Base-by-base conservation (phyloP, 2,113 vertebrate genomes). In the Mobula birostris region DNA sequence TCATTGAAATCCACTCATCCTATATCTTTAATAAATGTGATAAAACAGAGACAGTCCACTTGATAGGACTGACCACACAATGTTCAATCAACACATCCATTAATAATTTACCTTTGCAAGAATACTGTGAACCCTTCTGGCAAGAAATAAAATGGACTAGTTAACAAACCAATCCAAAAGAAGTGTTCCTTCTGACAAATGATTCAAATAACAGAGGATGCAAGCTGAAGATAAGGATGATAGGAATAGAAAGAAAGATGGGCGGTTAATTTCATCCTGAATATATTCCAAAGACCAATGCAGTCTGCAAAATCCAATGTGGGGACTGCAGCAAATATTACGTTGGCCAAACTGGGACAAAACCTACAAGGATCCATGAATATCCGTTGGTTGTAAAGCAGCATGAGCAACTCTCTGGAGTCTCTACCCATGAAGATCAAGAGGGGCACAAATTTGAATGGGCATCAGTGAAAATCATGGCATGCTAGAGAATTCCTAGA, bases 161-260 rank as follows among this genome's bases (percentile, higher is more conserved):
- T 61, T 87, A 87, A 61, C 83, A 87, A 61, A 87, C 83, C 58
- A 27, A 87, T 87, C 56, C 83, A 87, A 27, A 56, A 87, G 56
- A 61, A 87, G 3, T 87, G 24, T 29, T 87, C 56, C 29, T 87
- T 61, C 83, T 87, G 83, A 87, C 48, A 63, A 87, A 87, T 2
- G 83, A 24, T 87, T 87, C 83, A 87, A 87, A 87, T 87, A 14
- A 56, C 24, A 14, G 56, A 56, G 83, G 56, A 61, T 9, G 1
- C 21, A 27, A 87, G 24, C 83, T 87, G 56, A 87, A 87, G 24
- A 87, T 87, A 24, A 29, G 83, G 83, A 87, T 29, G 9, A 9
- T 87, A 29, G 9, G 83, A 87, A 61, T 29, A 61, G 58, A 87
- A 87, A 61, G 56, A 27, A 87, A 85, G 83, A 29, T 24, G 29